Base-by-base conservation (phyloP, 2,797 vertebrate species). In the Accipiter badius region DNA sequence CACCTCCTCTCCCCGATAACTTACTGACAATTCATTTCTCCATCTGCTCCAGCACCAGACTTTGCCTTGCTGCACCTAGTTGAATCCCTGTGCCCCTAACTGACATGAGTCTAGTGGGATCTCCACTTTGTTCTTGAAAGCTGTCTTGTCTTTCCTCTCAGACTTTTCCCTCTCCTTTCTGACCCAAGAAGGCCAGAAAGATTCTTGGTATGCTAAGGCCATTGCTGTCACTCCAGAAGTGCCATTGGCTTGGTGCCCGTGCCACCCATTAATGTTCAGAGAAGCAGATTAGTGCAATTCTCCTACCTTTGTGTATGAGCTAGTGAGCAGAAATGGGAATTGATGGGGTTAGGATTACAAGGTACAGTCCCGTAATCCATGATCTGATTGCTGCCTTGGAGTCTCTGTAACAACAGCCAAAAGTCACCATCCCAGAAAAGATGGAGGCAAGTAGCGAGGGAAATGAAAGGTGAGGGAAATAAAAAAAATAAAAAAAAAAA, bases 381-480 rank as follows among this genome's bases (percentile, higher is more conserved):
- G 79, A 89, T 85, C 31, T 80, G 95, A 94, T 54, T 65, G 47
- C 35, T 97, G 93, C 83, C 91, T 90, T 82, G 91, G 40, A 96
- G 93, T 92, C 71, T 97, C 97, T 96, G 92, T 78, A 97, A 97
- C 67, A 93, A 94, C 16, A 97, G 73, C 47, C 82, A 94, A 19
- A 87, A 57, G 49, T 94, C 94, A 95, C 63, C 49, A 86, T 86
- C 26, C 69, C 72, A 90, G 69, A 95, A 93, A 93, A 77, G 58
- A 82, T 3, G 5, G 21, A 80, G 61, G 57, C 55, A 85, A 73
- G 55, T 20, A 80, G 16, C 50, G 37, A 94, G 25, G 55, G 31
- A 87, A 89, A 78, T 28, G 0, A 59, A 66, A 49, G 31, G 0
- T 0, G 9, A 14, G 15, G 5, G 6, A 19, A 42, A 67, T 26